Conservation (phyloP, 1,140 invertebrate genomes). For the Neodiprion virginianus region DNA sequence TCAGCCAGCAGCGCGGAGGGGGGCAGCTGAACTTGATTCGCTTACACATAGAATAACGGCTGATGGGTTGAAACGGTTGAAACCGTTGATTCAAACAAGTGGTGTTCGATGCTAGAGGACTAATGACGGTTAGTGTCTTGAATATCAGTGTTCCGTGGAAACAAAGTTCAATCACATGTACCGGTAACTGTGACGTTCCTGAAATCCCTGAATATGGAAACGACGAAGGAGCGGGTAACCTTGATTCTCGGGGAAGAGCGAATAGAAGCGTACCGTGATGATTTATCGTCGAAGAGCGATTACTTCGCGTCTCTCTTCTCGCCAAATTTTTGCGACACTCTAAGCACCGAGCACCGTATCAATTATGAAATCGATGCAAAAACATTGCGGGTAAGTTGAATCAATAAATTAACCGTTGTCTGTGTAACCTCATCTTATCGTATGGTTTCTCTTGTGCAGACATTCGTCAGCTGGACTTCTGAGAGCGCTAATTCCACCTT, state of each 20-base stretch:
- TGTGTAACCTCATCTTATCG: background rate
- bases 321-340: background rate
- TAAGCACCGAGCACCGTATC: background rate
- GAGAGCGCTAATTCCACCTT: background rate
- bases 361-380: background rate
- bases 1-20: too few relatives aligned
- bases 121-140: too few relatives aligned
- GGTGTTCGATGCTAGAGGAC: too few relatives aligned
- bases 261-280: background rate
- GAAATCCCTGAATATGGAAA: background rate
- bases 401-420: background rate
- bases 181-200: too few relatives aligned
- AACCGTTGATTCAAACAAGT: too few relatives aligned
- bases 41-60: too few relatives aligned
- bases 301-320: slow-evolving; percentile 1
- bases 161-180: too few relatives aligned
- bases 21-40: too few relatives aligned
- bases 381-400: background rate
- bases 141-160: too few relatives aligned
- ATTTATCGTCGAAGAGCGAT: background rate
- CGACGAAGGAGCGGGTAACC: background rate
- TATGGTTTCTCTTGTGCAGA: background rate
- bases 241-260: background rate
- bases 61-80: too few relatives aligned
- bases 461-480: background rate